Base-by-base conservation (phyloP, 2,888 invertebrate species). In the Netelia inedita region DNA sequence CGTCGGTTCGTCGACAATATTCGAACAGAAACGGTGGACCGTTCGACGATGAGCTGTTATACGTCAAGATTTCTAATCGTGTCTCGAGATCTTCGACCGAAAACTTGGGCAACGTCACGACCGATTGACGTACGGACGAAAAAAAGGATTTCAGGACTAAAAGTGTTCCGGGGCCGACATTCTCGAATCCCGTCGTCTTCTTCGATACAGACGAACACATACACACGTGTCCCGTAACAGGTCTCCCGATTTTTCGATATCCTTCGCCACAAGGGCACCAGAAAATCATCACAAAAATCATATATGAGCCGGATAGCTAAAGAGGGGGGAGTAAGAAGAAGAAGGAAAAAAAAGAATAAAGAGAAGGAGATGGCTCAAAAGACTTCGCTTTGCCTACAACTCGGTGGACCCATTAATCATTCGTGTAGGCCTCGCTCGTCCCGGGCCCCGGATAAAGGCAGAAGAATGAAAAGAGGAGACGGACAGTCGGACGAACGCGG, bases 351-450 rank as follows among this genome's bases (percentile, higher is more conserved):
- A 53, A 71, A 65, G 63, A 73, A 69, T 28, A 43, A 21, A 71
- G 61, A 46, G 11, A 21, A 53, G 21, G 76, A 74, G 59, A 61
- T 61, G 61, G 9, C 43, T 61, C 63, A 50, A 74, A 35, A 76
- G 83, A 78, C 83, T 68, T 69, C 55, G 86, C 84, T 89, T 79
- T 85, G 87, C 85, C 85, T 83, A 78, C 75, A 78, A 80, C 86
- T 79, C 82, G 81, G 69, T 85, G 92, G 90, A 91, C 91, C 90
- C 93, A 93, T 93, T 93, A 93, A 93, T 93, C 93, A 93, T 93
- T 89, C 88, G 76, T 86, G 74, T 71, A 69, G 82, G 81, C 57
- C 87, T 87, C 85, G 11, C 65, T 35, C 35, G 55, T 23, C 68
- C 66, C 61, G 65, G 61, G 82, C 73, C 85, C 69, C 84, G 90